A percentile compares a stretch with the other conserved stretches of the same genome.
phyloP scores from a whole-genome alignment of 1,140 invertebrate species.

The Ladona fulva region DNA sequence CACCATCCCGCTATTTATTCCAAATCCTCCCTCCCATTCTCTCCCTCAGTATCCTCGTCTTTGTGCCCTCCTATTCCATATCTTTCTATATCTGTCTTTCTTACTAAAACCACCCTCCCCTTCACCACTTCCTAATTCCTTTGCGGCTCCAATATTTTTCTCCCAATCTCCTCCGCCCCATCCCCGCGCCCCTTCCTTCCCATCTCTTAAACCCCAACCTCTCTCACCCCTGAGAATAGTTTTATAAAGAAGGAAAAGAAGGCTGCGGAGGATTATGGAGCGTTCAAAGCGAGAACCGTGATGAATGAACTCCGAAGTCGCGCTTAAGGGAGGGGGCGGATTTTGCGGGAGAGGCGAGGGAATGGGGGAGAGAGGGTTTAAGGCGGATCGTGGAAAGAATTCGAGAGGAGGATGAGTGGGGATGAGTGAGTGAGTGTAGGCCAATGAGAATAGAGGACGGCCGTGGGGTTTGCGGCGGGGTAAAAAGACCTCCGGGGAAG shows the following conservation, averaged over 20 bases:
- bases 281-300: background rate
- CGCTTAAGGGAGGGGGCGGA: background rate
- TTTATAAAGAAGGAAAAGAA: background rate
- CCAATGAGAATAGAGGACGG: background rate
- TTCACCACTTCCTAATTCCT: too few relatives aligned
- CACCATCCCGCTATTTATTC: too few relatives aligned
- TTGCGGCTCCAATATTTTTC: background rate
- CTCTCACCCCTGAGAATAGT: background rate
- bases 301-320: background rate
- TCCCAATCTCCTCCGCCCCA: background rate
- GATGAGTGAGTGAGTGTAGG: background rate
- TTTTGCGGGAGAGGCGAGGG: background rate
- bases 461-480: background rate
- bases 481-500: background rate
- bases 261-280: background rate
- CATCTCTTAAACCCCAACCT: background rate
- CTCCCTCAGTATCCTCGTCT: too few relatives aligned
- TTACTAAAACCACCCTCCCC: too few relatives aligned
- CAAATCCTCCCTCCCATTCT: too few relatives aligned
- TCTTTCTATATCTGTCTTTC: too few relatives aligned
- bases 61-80: too few relatives aligned
- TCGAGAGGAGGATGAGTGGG: background rate
- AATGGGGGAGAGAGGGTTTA: background rate
- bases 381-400: background rate
- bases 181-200: background rate